Evolutionary conservation across 2,113 vertebrate species (phyloP), one percentile per base, ranked within the genome.

Genomic region (Zosterops hypoxanthus): DNA sequence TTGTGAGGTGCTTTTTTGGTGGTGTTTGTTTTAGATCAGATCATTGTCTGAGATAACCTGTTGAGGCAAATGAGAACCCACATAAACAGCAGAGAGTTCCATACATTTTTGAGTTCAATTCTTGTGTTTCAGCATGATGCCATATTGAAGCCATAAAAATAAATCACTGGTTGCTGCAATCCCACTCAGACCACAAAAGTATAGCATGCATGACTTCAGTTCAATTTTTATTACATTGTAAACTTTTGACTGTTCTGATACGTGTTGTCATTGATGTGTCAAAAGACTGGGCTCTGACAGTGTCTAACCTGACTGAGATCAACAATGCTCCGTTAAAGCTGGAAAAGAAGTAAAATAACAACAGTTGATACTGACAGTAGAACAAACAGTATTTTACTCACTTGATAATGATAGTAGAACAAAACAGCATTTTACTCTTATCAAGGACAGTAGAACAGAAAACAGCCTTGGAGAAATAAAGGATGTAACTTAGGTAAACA

Each of bases 211-310:
- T 91, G 91, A 92, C 92, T 98, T 96, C 84, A 91, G 86, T 98
- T 96, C 87, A 92, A 79, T 81, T 97, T 98, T 98, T 96, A 98
- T 98, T 96, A 96, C 3, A 0, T 76, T 97, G 82, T 96, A 97
- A 98, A 98, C 92, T 97, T 97, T 84, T 95, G 88, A 96, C 92
- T 97, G 70, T 88, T 97, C 86, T 93, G 95, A 95, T 97, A 82
- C 47, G 81, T 88, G 77, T 96, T 95, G 97, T 96, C 96, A 93
- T 89, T 94, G 92, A 90, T 89, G 52, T 86, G 68, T 88, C 93
- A n/a, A n/a, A 96, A 95, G 86, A 97, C 33, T 92, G 92, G 65
- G 68, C 50, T 96, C 80, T 96, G 97, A 96, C 84, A 86, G 78
- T 23, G 82, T 94, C 94, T 94, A 87, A 88, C 83, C 77, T 83